Evolutionary conservation across 2,113 vertebrate genomes (phyloP), one percentile per base, ranked within the genome.

Genomic region (Platysteira castanea): DNA sequence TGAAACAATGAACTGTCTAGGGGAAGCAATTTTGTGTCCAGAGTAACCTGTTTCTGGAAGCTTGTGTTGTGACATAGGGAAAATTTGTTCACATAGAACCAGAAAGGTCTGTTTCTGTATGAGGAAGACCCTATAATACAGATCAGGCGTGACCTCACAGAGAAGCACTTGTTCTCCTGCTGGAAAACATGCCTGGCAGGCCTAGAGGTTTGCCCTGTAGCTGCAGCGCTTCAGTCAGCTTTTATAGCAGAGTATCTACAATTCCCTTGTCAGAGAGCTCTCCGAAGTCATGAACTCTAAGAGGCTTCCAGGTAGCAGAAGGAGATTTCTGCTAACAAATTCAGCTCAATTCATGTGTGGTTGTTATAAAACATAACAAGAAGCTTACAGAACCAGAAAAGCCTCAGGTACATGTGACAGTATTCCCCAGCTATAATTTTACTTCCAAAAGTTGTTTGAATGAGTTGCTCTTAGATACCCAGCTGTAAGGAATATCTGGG

Each of bases 1-100:
- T 33, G 30, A 22, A 61, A 10, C 0, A 0, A 50, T 39, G 6
- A 82, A 11, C 37, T 71, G 3, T 12, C 37, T n/a, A 5, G 13
- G 13, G 15, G 14, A 53, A 63, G 28, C 6, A 41, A 18, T 41
- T 88, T n/a, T 53, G 4, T n/a, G 17, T 37, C 26, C 20, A 67
- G 42, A 64, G 37, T 10, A 79, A 14, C 8, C 21, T 42, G 3
- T 39, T 80, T 80, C 44, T 76, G 39, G 13, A 85, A 83, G 28
- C 13, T 74, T 1, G 0, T 52, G 23, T 6, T 52, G 18, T 15
- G 11, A 35, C 16, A 44, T 2, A 60, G 17, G 18, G 60, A 83
- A 78, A 46, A 23, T 28, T 68, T 49, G 6, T 20, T 76, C 23
- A 67, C 2, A 9, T 5, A 76, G 33, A 91, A 26, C 13, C 18